Base-by-base conservation (phyloP, 2,888 invertebrate genomes). In the Melangyna quadrimaculata region DNA sequence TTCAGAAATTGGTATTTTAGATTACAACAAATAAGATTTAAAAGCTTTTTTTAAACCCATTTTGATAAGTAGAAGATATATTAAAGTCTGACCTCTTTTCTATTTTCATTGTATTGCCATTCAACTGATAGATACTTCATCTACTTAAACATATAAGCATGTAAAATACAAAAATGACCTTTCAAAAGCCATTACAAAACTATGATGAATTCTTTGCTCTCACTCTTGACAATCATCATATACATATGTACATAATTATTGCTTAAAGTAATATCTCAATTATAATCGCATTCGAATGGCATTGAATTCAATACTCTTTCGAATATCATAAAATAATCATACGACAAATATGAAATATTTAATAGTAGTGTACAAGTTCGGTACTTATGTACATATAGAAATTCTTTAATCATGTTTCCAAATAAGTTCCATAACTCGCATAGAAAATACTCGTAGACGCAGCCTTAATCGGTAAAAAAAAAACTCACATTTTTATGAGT, bases 261-360 rank as follows among this genome's bases (percentile, higher is more conserved):
- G 10, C 40, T 24, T 22, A 19, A 29, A 74, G 22, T 78, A 70
- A 83, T 83, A 65, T 78, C 51, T 78, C 73, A 83, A 74, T 78
- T 57, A 65, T 40, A 67, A 69, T 61, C 22, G 37, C 55, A 78
- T 72, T 78, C 67, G 43, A 77, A 78, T 78, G 82, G 63, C 82
- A 73, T 73, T 83, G 69, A 55, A 73, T 78, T 57, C 17, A 74
- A 74, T 74, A 74, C 40, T 61, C 29, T 57, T 19, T 53, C 69
- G n/a, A n/a, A n/a, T 43, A 59, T 43, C n/a, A 40, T 24, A 37
- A 22, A 53, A 40, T 8, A 65, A 45, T 29, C 4, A 45, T 19
- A 17, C 2, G 22, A 37, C 10, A 19, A 43, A 24, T 19, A 22
- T 48, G 12, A 35, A 67, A 67, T 9, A 22, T n/a, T n/a, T 22